Evolutionary conservation across 2,888 invertebrate species (phyloP).

Genomic region (Ectemnius cavifrons): DNA sequence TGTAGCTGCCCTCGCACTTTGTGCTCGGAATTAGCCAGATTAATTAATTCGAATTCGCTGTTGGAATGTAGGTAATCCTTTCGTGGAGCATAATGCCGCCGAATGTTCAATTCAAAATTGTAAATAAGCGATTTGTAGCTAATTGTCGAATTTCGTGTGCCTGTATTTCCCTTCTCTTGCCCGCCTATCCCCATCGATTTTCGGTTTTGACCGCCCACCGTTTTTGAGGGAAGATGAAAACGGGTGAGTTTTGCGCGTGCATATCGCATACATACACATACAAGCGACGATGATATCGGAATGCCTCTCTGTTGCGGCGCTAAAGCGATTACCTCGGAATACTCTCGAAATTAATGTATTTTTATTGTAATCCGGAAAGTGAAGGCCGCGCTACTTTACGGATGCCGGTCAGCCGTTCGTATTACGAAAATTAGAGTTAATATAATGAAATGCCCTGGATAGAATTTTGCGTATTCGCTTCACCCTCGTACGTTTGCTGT

Average conservation of each 20-base stretch:
- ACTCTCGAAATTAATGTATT: slow-evolving; percentile 27
- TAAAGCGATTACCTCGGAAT: slow-evolving; percentile 33
- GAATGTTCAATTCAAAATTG: slow-evolving; percentile 51
- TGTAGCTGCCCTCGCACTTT: slow-evolving; percentile 39
- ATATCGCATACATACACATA: no score
- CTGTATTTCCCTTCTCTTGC: neutral
- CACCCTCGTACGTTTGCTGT: no score
- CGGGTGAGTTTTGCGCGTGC: no score
- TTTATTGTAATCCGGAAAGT: slow-evolving; percentile 31
- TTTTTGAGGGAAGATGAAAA: neutral
- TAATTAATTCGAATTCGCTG: slow-evolving; percentile 64
- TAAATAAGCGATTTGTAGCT: slow-evolving; percentile 51
- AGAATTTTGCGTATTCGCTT: no score
- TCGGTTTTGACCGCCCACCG: no score
- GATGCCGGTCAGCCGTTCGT: no score
- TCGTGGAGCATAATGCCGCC: slow-evolving; percentile 41
- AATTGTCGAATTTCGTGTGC: slow-evolving; percentile 38
- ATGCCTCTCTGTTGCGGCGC: neutral
- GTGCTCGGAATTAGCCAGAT: slow-evolving; percentile 52
- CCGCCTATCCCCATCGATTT: no score
- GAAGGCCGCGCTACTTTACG: slow-evolving; percentile 9
- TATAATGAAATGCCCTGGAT: no score
- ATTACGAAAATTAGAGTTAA: no score
- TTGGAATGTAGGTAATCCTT: slow-evolving; percentile 60
- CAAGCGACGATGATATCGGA: no score